Evolutionary conservation across 2,113 vertebrate genomes (phyloP), one percentile per base, ranked within the genome.

Genomic region (Micromys minutus): DNA sequence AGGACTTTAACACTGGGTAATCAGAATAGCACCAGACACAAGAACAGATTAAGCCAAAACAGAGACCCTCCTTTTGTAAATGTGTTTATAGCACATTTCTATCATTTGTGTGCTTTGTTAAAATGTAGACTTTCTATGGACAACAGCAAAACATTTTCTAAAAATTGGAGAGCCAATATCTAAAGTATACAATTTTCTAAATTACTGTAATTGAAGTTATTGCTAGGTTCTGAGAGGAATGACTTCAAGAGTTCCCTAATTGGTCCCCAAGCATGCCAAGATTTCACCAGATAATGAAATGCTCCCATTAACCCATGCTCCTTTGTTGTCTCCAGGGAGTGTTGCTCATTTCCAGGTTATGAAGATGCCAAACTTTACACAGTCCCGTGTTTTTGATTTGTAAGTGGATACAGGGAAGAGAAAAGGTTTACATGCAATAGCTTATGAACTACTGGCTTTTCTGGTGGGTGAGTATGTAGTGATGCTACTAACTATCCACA

Each of bases 121-220:
- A 90, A 97, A 96, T 74, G n/a, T 45, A 93, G 90, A 94, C 76
- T 97, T 96, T 83, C 92, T 88, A 94, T 94, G 76, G 61, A 69
- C 95, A 7, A 75, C 84, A 97, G 81, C 88, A 93, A 75, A 65
- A 94, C 50, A 97, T 91, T 95, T 97, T 93, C 96, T 85, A 76
- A 93, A 94, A 96, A 81, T 95, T 96, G 83, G 26, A 81, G 79
- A 97, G 80, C 91, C 87, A 87, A n/a, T 94, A 95, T 91, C 74
- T 81, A 83, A 79, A 97, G 92, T 39, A 81, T 81, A 57, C 76
- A 95, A 97, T 97, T 98, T 98, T 91, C 95, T 84, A 97, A 98
- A 97, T 94, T 90, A 96, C 96, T 93, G 15, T 95, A 97, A 97
- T 87, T 96, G 97, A 77, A 96, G 95, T 96, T 94, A 90, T 79